Evolutionary conservation across 2,797 vertebrate genomes (phyloP).

Genomic region (Cyclura pinguis): DNA sequence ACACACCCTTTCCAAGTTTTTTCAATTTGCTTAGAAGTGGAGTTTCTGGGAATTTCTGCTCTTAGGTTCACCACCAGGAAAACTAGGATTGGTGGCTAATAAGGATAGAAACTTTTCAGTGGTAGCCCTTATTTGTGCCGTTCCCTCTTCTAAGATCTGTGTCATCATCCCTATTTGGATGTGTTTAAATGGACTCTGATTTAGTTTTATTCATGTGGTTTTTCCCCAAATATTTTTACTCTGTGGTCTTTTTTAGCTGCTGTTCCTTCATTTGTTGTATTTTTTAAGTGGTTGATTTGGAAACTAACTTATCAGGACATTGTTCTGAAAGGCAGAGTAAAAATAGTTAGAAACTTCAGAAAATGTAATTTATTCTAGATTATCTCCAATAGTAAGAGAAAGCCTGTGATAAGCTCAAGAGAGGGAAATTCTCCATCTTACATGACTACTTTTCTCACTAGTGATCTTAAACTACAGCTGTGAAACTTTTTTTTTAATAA

Average conservation of each 20-base stretch:
- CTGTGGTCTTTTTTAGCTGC: not conserved
- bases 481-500: not conserved
- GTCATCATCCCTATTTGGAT: too few relatives aligned
- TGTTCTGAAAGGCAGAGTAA: not conserved
- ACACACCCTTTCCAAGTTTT: not conserved
- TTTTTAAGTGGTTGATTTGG: not conserved
- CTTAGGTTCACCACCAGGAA: not conserved
- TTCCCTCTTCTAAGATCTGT: too few relatives aligned
- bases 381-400: not conserved
- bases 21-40: not conserved
- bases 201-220: not conserved
- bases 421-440: not conserved
- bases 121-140: not conserved
- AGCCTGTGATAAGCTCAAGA: not conserved
- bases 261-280: not conserved
- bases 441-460: not conserved
- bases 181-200: not conserved
- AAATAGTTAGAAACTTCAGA: not conserved
- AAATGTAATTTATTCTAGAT: not conserved
- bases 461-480: not conserved
- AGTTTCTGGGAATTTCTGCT: not conserved
- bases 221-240: not conserved
- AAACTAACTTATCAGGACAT: not conserved
- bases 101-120: not conserved
- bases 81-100: not conserved